Base-by-base conservation (phyloP, 1,140 invertebrate genomes). In the Elysia chlorotica region DNA sequence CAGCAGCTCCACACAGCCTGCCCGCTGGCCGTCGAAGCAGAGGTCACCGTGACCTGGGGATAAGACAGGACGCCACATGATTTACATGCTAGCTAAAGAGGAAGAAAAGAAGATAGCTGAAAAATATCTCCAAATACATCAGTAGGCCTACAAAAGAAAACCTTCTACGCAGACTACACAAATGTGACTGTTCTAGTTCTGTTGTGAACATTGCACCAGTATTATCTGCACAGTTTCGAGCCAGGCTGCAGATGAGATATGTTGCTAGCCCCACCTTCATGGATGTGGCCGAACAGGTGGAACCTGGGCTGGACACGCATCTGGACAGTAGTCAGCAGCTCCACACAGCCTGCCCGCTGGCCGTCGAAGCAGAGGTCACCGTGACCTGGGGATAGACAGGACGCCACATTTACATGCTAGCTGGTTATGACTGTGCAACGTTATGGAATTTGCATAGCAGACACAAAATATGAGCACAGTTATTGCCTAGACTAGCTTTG, bases 281-380 rank as follows among this genome's bases (percentile, higher is more conserved):
- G 94, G 62, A 96, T 93, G 84, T 96, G 94, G 0, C 94, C 94
- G 89, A 94, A 96, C 17, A 96, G 90, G 84, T 96, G 94, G 86
- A 94, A 95, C 81, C 93, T 94, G 38, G 94, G 94, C 85, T 93
- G 90, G 3, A 96, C 91, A 59, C 94, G 86, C 74, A 92, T 89
- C 82, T 95, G 93, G 1, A 95, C 91, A 1, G 92, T 93, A 38
- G 89, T 89, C 21, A 96, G 86, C n/a, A 96, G 87, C 85, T 96
- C 94, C 0, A 94, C 93, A 87, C 94, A 95, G 23, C 94, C 94
- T 54, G 93, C 94, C 68, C 93, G 87, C 1, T 93, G 90, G 23
- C 92, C 92, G 37, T 90, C 91, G 79, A 90, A 92, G 74, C 91
- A 93, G 0, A 92, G 87, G 89, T 96, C 94, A n/a, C 93, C 93